Percentiles rank a stretch among this genome's conserved stretches.
Evolutionary conservation across 2,113 vertebrate species (phyloP).

Genomic region (Apodemus speciosus): DNA sequence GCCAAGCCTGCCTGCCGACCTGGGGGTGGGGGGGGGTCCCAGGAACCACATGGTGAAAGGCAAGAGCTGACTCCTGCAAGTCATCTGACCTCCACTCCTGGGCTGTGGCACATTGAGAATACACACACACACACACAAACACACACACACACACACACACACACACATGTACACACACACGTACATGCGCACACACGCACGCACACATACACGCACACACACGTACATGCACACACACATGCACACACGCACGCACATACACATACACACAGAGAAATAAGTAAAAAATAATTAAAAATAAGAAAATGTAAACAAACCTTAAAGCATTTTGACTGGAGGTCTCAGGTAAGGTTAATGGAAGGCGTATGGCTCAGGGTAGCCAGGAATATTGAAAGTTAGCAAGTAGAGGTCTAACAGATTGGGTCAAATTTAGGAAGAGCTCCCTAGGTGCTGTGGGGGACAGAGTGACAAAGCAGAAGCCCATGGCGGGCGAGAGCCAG

Average conservation of each 20-base stretch:
- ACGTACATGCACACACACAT: not conserved
- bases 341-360: not conserved
- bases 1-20: not conserved
- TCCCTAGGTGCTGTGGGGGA: not conserved
- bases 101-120: not conserved
- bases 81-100: not conserved
- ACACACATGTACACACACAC: too few relatives aligned
- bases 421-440: not conserved
- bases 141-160: not conserved
- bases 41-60: not conserved
- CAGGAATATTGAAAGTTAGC: not conserved
- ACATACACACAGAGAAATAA: not conserved
- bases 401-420: not conserved
- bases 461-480: not conserved
- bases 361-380: not conserved
- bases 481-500: not conserved
- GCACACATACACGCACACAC: not conserved
- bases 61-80: not conserved
- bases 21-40: not conserved
- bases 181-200: too few relatives aligned
- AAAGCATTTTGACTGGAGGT: not conserved
- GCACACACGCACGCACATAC: too few relatives aligned
- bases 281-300: not conserved
- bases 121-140: not conserved
- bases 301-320: not conserved